A percentile compares a stretch with the other conserved stretches of the same genome.
These are phyloP conservation scores for Synergus umbraculus DNA, from an alignment of 2,888 invertebrate genomes.

Conservation along the genomic window DNA sequence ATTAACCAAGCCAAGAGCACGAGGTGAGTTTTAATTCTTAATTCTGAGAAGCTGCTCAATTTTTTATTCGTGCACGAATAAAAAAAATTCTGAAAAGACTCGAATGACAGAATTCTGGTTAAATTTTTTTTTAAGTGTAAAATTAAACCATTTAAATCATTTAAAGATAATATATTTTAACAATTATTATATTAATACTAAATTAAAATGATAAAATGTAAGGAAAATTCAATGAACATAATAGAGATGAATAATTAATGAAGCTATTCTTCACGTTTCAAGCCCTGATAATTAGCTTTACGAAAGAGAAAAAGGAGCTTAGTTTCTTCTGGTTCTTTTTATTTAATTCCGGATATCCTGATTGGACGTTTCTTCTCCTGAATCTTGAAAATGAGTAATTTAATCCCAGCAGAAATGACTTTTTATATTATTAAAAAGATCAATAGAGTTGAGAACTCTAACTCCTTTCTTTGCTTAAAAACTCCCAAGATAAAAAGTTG, in stretches of 20 bases:
- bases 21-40: conserved; percentile 83
- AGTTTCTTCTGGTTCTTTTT: not conserved
- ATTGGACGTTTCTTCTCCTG: not conserved
- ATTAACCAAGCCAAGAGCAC: conserved; percentile 90
- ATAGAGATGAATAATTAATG: not conserved
- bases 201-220: not conserved
- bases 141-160: not conserved
- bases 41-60: not conserved
- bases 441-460: not conserved
- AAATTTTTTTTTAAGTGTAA: no score
- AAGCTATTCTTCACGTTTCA: not conserved
- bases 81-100: no score
- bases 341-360: not conserved
- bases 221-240: not conserved
- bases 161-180: not conserved
- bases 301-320: not conserved
- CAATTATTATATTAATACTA: not conserved
- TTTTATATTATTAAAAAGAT: not conserved
- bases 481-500: not conserved
- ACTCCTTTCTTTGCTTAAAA: not conserved
- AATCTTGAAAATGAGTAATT: not conserved
- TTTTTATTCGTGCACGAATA: not conserved
- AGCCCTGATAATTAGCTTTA: not conserved
- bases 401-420: not conserved
- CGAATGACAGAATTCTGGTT: no score